These are phyloP conservation scores for Tringa solitaria DNA, from an alignment of 2,113 vertebrate species.

Conservation along the genomic window DNA sequence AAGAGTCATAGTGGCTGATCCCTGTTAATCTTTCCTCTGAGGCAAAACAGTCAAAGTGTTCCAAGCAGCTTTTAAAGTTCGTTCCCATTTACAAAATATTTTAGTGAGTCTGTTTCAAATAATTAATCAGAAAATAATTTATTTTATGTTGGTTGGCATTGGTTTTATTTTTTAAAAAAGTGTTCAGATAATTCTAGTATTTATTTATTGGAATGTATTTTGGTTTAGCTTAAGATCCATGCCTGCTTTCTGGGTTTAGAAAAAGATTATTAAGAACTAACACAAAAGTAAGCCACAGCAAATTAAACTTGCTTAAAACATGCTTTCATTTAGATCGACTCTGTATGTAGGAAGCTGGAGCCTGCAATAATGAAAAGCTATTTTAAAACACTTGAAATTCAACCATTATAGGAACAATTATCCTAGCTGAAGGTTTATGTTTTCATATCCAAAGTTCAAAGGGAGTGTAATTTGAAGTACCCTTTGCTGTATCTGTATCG, in stretches of 20 bases:
- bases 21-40: neutral
- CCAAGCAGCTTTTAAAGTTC: neutral
- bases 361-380: neutral
- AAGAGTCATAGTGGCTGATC: neutral
- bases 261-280: neutral
- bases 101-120: neutral
- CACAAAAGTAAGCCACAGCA: neutral
- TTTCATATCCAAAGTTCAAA: neutral
- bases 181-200: neutral
- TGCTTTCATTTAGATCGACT: neutral
- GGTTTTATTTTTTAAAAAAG: neutral
- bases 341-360: neutral
- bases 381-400: neutral
- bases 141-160: neutral
- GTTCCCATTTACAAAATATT: neutral
- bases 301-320: neutral
- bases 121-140: neutral
- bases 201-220: neutral
- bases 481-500: neutral
- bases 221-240: neutral
- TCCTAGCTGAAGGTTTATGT: neutral
- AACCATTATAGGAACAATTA: neutral
- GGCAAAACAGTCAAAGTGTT: neutral
- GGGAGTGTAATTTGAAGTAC: neutral
- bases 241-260: neutral